Percentiles rank a stretch among this genome's conserved stretches.
Conservation (phyloP, 2,888 invertebrate species). For the Clitarchus hookeri region DNA sequence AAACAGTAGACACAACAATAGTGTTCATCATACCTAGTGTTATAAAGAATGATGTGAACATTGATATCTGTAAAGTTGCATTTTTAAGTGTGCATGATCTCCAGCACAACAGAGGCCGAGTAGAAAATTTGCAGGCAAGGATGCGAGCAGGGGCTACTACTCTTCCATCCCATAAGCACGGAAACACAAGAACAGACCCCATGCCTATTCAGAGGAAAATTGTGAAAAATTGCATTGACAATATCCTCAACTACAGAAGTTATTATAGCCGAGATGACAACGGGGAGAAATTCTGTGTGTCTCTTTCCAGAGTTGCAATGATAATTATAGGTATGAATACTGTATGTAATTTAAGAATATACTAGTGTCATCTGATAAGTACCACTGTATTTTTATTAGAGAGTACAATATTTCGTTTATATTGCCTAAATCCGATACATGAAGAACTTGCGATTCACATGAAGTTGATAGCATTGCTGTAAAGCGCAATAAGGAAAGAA, state of each 20-base stretch:
- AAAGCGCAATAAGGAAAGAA: not conserved
- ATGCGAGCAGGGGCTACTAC: not conserved
- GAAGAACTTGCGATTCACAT: not conserved
- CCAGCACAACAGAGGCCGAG: no score
- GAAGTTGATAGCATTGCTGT: not conserved
- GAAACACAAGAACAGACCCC: not conserved
- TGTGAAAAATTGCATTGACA: not conserved
- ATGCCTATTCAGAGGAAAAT: not conserved
- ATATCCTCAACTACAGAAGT: not conserved
- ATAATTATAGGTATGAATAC: not conserved
- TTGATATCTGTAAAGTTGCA: no score
- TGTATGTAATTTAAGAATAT: not conserved
- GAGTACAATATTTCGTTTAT: not conserved
- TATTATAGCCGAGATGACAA: not conserved
- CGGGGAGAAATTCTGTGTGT: conserved; percentile 18
- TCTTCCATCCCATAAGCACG: not conserved
- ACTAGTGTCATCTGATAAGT: not conserved
- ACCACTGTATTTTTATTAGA: not conserved
- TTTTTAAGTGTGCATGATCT: no score
- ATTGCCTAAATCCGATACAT: not conserved
- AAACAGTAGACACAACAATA: no score
- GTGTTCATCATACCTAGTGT: no score
- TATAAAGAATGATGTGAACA: no score
- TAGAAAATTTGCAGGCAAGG: not conserved
- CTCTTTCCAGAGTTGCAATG: not conserved